Evolutionary conservation across 92 coral and sea anemone genomes (phyloP).

Genomic region (Phenganax stokvisi): DNA sequence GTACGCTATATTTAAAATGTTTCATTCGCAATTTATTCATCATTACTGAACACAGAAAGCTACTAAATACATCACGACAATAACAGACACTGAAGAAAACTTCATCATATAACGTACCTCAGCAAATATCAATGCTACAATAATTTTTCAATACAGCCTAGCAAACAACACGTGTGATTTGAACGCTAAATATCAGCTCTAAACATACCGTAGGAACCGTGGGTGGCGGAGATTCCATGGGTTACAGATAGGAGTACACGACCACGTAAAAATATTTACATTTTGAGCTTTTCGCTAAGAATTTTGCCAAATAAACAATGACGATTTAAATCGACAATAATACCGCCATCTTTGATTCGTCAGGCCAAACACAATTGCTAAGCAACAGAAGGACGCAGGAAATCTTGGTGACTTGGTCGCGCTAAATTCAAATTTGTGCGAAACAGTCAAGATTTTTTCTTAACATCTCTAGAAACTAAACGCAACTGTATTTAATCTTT

Average conservation of each 20-base stretch:
- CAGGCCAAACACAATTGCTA: conserved; percentile 9
- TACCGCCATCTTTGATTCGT: conserved; percentile 34
- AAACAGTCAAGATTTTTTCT: no score
- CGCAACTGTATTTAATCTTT: no score
- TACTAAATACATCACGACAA: no score
- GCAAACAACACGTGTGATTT: neutral
- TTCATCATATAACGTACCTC: neutral
- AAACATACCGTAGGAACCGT: conserved; percentile 24
- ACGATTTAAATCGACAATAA: neutral
- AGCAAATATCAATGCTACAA: neutral
- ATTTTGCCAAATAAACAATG: neutral
- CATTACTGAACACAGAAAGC: no score
- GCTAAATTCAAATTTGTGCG: no score
- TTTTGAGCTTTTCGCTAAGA: conserved; percentile 2
- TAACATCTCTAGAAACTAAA: no score
- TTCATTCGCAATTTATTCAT: no score
- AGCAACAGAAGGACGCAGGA: conserved; percentile 1
- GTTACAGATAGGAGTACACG: neutral
- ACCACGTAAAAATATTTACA: neutral
- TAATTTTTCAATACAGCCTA: neutral
- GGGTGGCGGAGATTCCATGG: conserved; percentile 30
- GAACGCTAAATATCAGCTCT: neutral
- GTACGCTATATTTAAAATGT: no score
- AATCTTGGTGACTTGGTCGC: no score
- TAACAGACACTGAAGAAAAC: no score